These are phyloP conservation scores for Anser cygnoides DNA, from an alignment of 2,113 vertebrate species.

Conservation along the genomic window DNA sequence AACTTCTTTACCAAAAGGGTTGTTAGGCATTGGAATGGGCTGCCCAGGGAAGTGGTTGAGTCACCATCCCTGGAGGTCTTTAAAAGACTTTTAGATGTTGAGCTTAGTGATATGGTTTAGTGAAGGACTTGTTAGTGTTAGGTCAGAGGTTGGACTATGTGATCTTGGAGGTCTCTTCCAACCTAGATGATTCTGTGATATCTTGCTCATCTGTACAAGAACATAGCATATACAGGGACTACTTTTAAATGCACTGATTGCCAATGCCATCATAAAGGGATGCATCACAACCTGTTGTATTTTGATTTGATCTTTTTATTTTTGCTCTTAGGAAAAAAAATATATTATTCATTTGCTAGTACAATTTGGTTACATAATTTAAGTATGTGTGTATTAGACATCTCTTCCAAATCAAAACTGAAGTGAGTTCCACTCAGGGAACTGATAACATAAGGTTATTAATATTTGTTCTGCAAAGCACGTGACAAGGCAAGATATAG, in stretches of 20 bases:
- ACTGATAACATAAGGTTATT: neutral
- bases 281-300: neutral
- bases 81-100: too few species aligned
- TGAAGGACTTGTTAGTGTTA: too few species aligned
- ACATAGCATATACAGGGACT: fast-evolving
- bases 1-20: too few species aligned
- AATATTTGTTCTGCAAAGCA: neutral
- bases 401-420: neutral
- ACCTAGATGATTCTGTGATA: too few species aligned
- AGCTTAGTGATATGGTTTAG: too few species aligned
- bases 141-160: too few species aligned
- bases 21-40: too few species aligned
- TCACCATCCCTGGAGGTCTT: too few species aligned
- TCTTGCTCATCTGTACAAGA: neutral
- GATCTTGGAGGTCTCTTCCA: too few species aligned
- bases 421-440: neutral
- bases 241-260: neutral
- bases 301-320: neutral
- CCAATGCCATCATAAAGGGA: fast-evolving
- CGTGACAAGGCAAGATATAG: neutral
- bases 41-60: too few species aligned
- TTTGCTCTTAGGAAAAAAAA: neutral
- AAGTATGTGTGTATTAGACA: neutral
- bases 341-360: neutral
- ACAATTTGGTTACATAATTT: neutral